A percentile compares a stretch with the other conserved stretches of the same genome.
Evolutionary conservation across 2,797 vertebrate genomes (phyloP).

Genomic region (Paratrypauchen microcephalus): DNA sequence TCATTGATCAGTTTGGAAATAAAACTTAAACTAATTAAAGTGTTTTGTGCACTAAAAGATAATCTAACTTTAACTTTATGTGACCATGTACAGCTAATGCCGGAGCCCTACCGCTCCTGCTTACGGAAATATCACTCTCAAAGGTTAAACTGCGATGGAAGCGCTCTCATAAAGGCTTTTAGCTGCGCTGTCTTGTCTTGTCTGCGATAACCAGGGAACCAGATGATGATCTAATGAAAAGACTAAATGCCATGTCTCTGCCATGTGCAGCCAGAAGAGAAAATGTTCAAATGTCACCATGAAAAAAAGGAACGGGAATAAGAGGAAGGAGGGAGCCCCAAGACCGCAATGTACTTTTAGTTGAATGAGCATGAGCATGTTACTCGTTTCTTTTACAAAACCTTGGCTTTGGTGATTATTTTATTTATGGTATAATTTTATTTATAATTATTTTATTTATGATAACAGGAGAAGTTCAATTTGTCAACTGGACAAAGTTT

Average conservation of each 20-base stretch:
- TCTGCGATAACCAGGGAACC: slow-evolving; percentile 35
- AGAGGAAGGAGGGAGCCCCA: background rate
- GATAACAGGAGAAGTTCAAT: too few species aligned
- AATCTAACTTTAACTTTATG: background rate
- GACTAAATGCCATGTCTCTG: slow-evolving; percentile 63
- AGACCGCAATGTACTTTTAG: background rate
- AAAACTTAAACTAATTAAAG: background rate
- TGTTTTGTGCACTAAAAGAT: background rate
- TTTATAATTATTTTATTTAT: too few species aligned
- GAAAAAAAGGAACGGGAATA: background rate
- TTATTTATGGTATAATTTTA: too few species aligned
- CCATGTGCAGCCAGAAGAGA: slow-evolving; percentile 37
- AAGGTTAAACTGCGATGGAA: slow-evolving; percentile 49
- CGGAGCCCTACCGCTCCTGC: background rate
- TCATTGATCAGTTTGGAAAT: background rate
- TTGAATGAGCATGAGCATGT: background rate
- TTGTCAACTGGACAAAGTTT: too few species aligned
- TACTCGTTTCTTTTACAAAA: too few species aligned
- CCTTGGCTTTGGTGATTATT: too few species aligned
- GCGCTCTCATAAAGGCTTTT: slow-evolving; percentile 25
- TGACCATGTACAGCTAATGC: background rate
- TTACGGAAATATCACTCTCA: slow-evolving; percentile 29
- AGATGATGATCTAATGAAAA: slow-evolving; percentile 44
- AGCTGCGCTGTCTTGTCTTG: slow-evolving; percentile 9
- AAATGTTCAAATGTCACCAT: slow-evolving; percentile 60